A percentile compares a stretch with the other conserved stretches of the same genome.
phyloP scores from a whole-genome alignment of 30 jellyfish, hydroid and myxozoan species.

The Aurelia aurita region DNA sequence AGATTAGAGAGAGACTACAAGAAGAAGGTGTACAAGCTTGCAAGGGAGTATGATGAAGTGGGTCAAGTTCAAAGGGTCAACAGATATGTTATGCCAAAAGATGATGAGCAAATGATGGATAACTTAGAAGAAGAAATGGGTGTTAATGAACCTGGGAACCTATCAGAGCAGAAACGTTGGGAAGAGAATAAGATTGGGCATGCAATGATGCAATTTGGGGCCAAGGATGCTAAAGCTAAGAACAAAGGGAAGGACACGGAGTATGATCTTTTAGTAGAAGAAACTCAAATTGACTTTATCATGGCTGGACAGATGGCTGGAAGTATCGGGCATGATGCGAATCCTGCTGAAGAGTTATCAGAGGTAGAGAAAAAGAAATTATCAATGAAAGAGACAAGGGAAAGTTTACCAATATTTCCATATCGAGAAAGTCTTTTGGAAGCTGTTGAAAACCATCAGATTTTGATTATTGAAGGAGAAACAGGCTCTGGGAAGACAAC shows the following conservation, averaged over 20 bases:
- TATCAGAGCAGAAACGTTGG: constrained; percentile 97
- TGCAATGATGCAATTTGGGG: constrained; percentile 98
- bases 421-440: constrained; percentile 85
- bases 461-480: constrained; percentile 98
- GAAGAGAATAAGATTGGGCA: constrained; percentile 96
- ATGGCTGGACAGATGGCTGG: constrained; percentile 99
- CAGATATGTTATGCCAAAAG: constrained; percentile 98
- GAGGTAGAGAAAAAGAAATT: constrained; percentile 71
- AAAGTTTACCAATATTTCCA: constrained; percentile 91
- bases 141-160: constrained; percentile 74
- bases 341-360: constrained; percentile 18
- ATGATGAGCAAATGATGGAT: constrained; percentile 86
- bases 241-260: constrained; percentile 60
- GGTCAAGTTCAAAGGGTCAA: constrained; percentile 82
- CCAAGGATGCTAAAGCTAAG: constrained; percentile 90
- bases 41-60: constrained; percentile 87
- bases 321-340: constrained; percentile 60
- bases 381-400: constrained; percentile 88
- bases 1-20: constrained; percentile 83
- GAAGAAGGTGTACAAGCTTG: constrained; percentile 89
- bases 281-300: constrained; percentile 96
- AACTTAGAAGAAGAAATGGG: constrained; percentile 87
- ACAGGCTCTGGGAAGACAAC: constrained; percentile 99
- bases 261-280: constrained; percentile 94
- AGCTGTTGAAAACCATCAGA: constrained; percentile 96